Base-by-base conservation (phyloP, 2,888 invertebrate species). In the Chorisops tibialis region DNA sequence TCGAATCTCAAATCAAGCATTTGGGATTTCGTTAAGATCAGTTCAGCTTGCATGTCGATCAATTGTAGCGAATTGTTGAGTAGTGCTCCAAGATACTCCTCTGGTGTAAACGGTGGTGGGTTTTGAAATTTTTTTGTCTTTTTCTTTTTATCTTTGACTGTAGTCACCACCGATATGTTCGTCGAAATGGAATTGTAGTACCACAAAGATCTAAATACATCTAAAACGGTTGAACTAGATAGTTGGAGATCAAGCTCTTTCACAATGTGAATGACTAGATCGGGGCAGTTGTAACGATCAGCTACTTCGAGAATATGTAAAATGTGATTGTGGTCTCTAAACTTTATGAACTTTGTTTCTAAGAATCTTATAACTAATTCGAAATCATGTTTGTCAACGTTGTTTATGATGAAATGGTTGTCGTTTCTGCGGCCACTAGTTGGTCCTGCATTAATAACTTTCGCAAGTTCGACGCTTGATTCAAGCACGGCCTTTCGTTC, bases 41-140 rank as follows among this genome's bases (percentile, higher is more conserved):
- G 68, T 64, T 74, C 75, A n/a, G 78, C 77, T 24, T 77, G 75
- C 77, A 79, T 78, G 35, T 79, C 79, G 61, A 79, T 78, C 50
- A 78, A 66, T 65, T 79, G 79, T 18, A 79, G 68, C 2, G 76
- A 73, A 63, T 79, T 79, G 65, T 74, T 75, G 47, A 79, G 68
- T 66, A 79, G 63, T 6, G 77, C 77, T 39, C 75, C 73, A 59
- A 77, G 72, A 62, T 73, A 75, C 63, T 79, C 78, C 61, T 79
- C 79, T 35, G 75, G 75, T 39, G 77, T 76, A 59, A 77, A 76
- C 30, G 76, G 76, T 70, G 73, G 74, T n/a, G 73, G 69, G 59
- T 72, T 73, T 7, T 50, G 56, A 4, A 19, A 43, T 14, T 43
- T 56, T n/a, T 51, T 50, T 14, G 47, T 4, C 18, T 61, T 61